These are phyloP conservation scores for Mirza zaza DNA, from an alignment of 2,113 vertebrate genomes.

Conservation along the genomic window DNA sequence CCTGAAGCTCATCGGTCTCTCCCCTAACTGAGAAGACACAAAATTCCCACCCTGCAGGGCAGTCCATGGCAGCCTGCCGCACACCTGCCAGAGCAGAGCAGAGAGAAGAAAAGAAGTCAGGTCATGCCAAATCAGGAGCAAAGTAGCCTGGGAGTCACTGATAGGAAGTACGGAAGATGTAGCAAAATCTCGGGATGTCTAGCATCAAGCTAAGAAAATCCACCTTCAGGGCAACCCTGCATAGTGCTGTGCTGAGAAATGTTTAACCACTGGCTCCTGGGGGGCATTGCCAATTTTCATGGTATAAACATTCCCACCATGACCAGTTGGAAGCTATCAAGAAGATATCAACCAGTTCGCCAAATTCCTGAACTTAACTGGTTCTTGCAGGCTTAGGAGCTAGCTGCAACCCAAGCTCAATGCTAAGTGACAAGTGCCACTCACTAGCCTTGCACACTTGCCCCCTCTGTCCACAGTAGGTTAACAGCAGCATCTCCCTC, in stretches of 20 bases:
- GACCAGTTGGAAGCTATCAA: neutral
- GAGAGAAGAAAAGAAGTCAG: neutral
- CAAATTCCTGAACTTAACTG: neutral
- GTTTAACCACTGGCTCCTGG: neutral
- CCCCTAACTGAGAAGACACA: neutral
- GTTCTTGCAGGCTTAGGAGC: neutral
- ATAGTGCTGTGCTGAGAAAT: neutral
- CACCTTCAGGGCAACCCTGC: accelerated
- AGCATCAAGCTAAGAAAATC: neutral
- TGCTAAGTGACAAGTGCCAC: neutral
- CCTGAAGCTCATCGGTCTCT: constrained; percentile 29
- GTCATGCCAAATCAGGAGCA: neutral
- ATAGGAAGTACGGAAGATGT: neutral
- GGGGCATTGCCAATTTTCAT: neutral
- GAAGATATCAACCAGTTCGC: neutral
- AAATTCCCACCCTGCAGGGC: neutral
- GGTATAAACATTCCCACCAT: neutral
- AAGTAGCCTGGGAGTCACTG: neutral
- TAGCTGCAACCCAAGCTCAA: neutral
- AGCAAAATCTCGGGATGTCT: neutral
- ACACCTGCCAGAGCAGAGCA: neutral
- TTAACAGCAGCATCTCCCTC: neutral
- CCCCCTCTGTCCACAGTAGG: neutral
- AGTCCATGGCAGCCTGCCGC: neutral
- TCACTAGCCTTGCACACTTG: accelerated